Conservation (phyloP, 2,797 vertebrate genomes). For the Pangasius djambal region DNA sequence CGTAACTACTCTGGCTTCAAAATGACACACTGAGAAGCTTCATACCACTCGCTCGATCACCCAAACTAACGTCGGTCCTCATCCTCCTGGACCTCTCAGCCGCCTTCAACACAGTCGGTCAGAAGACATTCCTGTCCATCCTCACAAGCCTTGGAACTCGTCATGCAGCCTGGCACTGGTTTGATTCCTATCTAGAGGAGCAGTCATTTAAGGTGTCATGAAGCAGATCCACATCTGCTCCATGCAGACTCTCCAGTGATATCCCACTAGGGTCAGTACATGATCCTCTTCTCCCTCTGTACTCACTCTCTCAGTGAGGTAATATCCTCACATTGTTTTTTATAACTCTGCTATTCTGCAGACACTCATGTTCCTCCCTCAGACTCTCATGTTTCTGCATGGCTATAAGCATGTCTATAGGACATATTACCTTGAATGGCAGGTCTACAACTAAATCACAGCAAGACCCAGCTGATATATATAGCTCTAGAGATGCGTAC, state of each 20-base stretch:
- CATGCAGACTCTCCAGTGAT: neutral
- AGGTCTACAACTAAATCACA: neutral
- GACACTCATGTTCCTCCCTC: neutral
- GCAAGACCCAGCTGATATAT: neutral
- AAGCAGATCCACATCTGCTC: neutral
- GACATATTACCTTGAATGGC: neutral
- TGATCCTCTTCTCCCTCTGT: neutral
- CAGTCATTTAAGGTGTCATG: neutral
- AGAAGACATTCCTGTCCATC: neutral
- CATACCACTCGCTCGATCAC: neutral
- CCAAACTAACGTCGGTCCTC: neutral
- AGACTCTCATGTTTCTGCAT: neutral
- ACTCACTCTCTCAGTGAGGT: neutral
- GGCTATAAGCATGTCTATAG: neutral
- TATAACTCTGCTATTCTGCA: neutral
- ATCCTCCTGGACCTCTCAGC: neutral
- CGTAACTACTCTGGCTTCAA: neutral
- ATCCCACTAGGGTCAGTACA: neutral
- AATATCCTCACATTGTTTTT: neutral
- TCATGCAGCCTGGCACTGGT: neutral
- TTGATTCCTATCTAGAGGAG: neutral
- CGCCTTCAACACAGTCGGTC: neutral
- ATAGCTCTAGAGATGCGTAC: neutral
- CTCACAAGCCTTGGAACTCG: neutral
- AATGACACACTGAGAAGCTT: neutral